Conservation (phyloP, 2,888 invertebrate species). For the Mylabris sibirica region DNA sequence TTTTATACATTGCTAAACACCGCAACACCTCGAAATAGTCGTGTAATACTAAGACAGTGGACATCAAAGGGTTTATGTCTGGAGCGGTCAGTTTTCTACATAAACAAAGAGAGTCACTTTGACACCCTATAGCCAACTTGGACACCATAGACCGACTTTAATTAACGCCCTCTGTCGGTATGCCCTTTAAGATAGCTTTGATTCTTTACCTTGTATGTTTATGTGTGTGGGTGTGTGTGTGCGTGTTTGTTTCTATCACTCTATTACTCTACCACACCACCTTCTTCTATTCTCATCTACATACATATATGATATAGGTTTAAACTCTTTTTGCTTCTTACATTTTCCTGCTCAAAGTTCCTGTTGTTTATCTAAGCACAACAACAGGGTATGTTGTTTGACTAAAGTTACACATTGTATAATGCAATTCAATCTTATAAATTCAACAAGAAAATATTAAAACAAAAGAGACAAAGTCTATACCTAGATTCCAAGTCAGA, state of each 20-base stretch:
- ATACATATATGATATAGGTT: neutral
- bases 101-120: slow-evolving; percentile 60
- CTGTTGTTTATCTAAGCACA: slow-evolving; percentile 27
- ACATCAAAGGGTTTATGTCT: slow-evolving; percentile 58
- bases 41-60: slow-evolving; percentile 61
- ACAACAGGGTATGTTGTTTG: neutral
- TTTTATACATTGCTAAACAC: slow-evolving; percentile 60
- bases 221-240: no score
- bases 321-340: neutral
- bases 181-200: slow-evolving; percentile 57
- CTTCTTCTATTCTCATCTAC: neutral
- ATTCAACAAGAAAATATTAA: slow-evolving; percentile 3
- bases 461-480: neutral
- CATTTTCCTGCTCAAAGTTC: slow-evolving; percentile 26
- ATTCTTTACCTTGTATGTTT: slow-evolving; percentile 40
- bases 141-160: slow-evolving; percentile 54
- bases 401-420: slow-evolving; percentile 6
- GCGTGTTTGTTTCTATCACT: slow-evolving; percentile 9
- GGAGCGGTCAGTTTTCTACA: slow-evolving; percentile 56
- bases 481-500: slow-evolving; percentile 12
- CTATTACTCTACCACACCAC: neutral
- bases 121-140: slow-evolving; percentile 59
- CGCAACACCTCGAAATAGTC: slow-evolving; percentile 61
- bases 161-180: slow-evolving; percentile 59
- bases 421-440: slow-evolving; percentile 20